These are phyloP conservation scores for Cryptotermes secundus DNA, from an alignment of 1,140 invertebrate species.

Conservation along the genomic window DNA sequence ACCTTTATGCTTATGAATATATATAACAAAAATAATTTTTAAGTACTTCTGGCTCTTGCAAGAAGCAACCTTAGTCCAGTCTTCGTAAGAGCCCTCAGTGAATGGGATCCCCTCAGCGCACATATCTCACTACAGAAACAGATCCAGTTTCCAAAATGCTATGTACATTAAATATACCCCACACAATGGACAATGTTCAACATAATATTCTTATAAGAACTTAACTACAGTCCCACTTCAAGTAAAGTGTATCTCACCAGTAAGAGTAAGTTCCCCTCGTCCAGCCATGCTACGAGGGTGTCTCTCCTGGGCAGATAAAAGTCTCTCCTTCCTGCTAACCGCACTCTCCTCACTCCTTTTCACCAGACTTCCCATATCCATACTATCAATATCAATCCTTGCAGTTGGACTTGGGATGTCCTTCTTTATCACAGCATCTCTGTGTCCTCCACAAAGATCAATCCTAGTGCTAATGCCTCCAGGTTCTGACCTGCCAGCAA, in stretches of 20 bases:
- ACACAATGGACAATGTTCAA: no score
- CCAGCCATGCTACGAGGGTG: conserved; percentile 42
- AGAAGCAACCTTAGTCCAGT: no score
- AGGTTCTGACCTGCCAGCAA: background rate
- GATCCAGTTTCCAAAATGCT: no score
- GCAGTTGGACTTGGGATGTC: conserved; percentile 49
- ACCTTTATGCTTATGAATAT: no score
- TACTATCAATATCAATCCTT: conserved; percentile 56
- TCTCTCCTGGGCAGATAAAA: conserved; percentile 46
- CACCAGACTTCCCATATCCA: conserved; percentile 45
- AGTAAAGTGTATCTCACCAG: conserved; percentile 42
- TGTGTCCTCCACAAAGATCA: background rate
- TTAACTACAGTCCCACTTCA: background rate
- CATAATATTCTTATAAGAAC: no score
- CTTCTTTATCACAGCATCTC: conserved; percentile 36
- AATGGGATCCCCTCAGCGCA: no score
- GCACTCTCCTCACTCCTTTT: conserved; percentile 41
- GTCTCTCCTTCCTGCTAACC: conserved; percentile 37
- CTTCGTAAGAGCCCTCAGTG: no score
- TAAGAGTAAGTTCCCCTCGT: conserved; percentile 50
- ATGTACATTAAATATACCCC: no score
- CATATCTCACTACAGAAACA: no score
- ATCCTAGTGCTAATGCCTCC: background rate
- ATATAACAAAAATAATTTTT: no score
- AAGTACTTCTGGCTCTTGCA: no score